Evolutionary conservation across 2,113 vertebrate genomes (phyloP).

Genomic region (Prunella fulvescens): DNA sequence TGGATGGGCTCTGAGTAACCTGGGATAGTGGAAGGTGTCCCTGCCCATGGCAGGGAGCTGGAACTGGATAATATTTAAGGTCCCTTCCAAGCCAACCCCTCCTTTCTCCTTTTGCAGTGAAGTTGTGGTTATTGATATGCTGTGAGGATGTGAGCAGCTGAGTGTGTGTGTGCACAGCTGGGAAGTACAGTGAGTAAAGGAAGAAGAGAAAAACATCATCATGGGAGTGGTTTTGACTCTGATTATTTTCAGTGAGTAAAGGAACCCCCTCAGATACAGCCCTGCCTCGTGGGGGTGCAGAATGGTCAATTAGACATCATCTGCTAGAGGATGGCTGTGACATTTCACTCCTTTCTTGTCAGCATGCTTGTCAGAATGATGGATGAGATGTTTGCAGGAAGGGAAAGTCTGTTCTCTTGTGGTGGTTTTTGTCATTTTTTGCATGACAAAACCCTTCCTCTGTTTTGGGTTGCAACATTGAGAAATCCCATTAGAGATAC

Average conservation of each 20-base stretch:
- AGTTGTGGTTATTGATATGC: neutral
- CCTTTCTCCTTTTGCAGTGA: neutral
- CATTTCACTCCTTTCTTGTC: neutral
- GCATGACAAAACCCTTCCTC: neutral
- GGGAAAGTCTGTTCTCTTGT: neutral
- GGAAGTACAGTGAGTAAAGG: neutral
- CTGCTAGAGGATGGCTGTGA: neutral
- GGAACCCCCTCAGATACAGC: neutral
- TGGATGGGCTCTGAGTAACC: neutral
- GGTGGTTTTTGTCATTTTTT: neutral
- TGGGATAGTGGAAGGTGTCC: too few relatives aligned
- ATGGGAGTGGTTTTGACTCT: neutral
- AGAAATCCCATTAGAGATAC: neutral
- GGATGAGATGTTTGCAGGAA: neutral
- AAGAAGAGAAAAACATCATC: neutral
- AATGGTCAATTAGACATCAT: neutral
- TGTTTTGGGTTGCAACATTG: accelerated
- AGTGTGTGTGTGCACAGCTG: neutral
- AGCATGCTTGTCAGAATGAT: neutral
- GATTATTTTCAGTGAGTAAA: neutral
- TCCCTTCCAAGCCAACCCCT: neutral
- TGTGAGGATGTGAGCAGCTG: neutral
- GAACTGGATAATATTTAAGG: neutral
- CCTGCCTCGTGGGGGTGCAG: neutral
- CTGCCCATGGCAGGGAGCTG: neutral